Conservation (phyloP, 2,797 vertebrate genomes). For the Gymnocypris eckloni region DNA sequence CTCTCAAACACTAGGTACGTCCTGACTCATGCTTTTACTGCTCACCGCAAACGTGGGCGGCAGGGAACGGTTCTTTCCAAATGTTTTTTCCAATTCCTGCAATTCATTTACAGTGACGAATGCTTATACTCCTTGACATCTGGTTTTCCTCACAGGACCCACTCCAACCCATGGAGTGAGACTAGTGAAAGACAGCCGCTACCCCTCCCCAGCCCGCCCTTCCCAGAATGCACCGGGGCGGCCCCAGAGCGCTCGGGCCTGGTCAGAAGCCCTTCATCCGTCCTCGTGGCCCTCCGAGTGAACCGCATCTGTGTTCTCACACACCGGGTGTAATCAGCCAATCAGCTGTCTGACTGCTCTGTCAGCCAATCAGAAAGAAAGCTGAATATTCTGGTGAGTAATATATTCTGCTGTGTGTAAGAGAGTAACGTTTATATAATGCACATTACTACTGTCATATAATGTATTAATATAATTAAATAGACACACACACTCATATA, state of each 20-base stretch:
- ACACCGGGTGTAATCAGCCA: conserved; percentile 58
- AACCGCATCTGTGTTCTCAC: conserved; percentile 79
- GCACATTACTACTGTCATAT: too few relatives aligned
- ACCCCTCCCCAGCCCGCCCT: conserved; percentile 72
- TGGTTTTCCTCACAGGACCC: conserved; percentile 68
- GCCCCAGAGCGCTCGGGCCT: conserved; percentile 74
- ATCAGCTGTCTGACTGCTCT: conserved; percentile 58
- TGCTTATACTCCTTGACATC: background rate
- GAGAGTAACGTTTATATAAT: background rate
- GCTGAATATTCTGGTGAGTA: conserved; percentile 66
- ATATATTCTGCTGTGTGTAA: background rate
- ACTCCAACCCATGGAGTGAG: conserved; percentile 81
- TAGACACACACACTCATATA: too few relatives aligned
- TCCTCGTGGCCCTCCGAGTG: conserved; percentile 74
- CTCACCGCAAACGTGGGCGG: conserved; percentile 4
- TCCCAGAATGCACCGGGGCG: conserved; percentile 60
- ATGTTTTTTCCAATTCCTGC: conserved; percentile 12
- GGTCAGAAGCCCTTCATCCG: conserved; percentile 73
- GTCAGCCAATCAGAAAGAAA: conserved; percentile 61
- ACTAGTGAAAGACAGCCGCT: conserved; percentile 81
- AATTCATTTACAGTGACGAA: background rate
- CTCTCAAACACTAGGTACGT: conserved; percentile 60
- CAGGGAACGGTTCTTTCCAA: background rate
- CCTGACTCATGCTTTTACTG: background rate
- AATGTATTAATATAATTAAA: background rate